A percentile compares a stretch with the other conserved stretches of the same genome.
Conservation (phyloP, 2,797 vertebrate species). For the Phrynocephalus forsythii region DNA sequence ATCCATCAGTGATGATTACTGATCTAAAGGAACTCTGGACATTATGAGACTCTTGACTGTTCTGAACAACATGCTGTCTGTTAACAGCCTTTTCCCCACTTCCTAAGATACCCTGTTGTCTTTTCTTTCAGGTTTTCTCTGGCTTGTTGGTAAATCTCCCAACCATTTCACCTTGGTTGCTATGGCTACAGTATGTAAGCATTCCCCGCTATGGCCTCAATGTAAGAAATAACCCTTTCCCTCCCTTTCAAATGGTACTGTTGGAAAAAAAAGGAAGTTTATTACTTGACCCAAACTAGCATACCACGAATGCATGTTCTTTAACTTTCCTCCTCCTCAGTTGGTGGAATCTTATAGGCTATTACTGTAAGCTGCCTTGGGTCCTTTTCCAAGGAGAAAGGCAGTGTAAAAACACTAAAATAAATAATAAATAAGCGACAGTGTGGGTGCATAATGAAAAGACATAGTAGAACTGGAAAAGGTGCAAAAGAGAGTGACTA, state of each 20-base stretch:
- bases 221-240: constrained; percentile 71
- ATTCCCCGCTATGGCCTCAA: constrained; percentile 83
- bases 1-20: not conserved
- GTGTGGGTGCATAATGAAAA: too few species aligned
- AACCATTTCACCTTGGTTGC: constrained; percentile 80
- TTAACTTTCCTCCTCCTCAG: not conserved
- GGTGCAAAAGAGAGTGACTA: too few species aligned
- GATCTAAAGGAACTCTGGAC: not conserved
- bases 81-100: not conserved
- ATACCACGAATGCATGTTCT: not conserved
- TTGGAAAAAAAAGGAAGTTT: not conserved
- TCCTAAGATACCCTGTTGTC: not conserved
- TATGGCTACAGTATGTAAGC: constrained; percentile 87
- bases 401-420: too few species aligned
- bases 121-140: constrained; percentile 82
- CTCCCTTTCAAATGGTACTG: not conserved
- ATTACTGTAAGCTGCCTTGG: not conserved
- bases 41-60: not conserved
- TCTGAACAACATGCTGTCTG: not conserved
- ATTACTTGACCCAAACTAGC: not conserved
- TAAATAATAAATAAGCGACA: too few species aligned
- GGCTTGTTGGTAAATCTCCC: constrained; percentile 86
- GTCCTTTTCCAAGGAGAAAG: too few species aligned
- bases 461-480: too few species aligned
- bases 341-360: not conserved